A percentile compares a stretch with the other conserved stretches of the same genome.
These are phyloP conservation scores for Drosophila busckii DNA, from an alignment of 1,140 invertebrate genomes.

Conservation along the genomic window DNA sequence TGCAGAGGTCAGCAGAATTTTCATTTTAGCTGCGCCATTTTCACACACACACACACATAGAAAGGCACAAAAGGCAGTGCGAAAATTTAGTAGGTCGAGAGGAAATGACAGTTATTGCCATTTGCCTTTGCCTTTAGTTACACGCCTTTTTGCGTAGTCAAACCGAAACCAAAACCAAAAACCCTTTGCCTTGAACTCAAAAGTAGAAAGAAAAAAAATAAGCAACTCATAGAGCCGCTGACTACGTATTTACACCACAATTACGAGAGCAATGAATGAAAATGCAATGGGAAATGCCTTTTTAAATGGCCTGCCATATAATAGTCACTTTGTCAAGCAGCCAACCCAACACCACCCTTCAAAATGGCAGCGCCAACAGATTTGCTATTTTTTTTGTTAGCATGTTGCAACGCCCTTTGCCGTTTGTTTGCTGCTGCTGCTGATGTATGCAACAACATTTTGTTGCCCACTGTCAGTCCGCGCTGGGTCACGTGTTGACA, in stretches of 20 bases:
- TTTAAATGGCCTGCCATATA: constrained; percentile 43
- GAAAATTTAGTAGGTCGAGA: constrained; percentile 65
- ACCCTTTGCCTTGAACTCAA: too few relatives aligned
- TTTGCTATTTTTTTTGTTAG: too few relatives aligned
- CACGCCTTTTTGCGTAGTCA: neutral
- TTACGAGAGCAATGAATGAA: constrained; percentile 71
- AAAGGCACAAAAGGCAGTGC: constrained; percentile 23
- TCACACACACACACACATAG: constrained; percentile 13
- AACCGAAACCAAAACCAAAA: neutral
- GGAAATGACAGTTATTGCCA: constrained; percentile 73
- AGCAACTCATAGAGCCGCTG: neutral
- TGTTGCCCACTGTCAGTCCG: constrained; percentile 49
- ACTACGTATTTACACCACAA: constrained; percentile 66
- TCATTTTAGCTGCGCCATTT: constrained; percentile 50
- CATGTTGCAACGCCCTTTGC: too few relatives aligned
- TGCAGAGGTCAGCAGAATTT: constrained; percentile 70
- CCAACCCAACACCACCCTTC: too few relatives aligned
- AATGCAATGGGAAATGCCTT: constrained; percentile 67
- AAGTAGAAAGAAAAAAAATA: neutral
- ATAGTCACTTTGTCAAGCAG: too few relatives aligned
- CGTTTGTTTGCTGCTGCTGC: too few relatives aligned
- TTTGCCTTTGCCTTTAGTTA: constrained; percentile 28
- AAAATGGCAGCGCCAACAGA: too few relatives aligned
- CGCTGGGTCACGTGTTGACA: constrained; percentile 30
- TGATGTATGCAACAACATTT: too few relatives aligned